Conservation (phyloP, 2,113 vertebrate genomes). For the Thamnophis sirtalis region DNA sequence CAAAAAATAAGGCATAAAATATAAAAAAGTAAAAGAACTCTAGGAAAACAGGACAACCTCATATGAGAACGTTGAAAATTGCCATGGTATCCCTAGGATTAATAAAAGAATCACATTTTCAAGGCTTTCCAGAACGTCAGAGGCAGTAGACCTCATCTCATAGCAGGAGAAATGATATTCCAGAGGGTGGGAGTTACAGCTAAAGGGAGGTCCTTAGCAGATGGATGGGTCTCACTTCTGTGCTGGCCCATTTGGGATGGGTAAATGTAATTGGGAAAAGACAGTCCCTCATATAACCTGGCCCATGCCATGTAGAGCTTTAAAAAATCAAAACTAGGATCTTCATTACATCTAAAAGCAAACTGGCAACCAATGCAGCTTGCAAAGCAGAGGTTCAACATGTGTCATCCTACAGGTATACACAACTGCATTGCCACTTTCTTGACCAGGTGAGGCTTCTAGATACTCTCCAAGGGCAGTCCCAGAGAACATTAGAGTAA, state of each 20-base stretch:
- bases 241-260: not conserved
- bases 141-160: too few species aligned
- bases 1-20: not conserved
- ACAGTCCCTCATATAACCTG: not conserved
- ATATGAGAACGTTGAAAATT: not conserved
- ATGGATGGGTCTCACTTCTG: not conserved
- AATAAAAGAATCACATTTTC: not conserved
- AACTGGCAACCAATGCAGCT: not conserved
- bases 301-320: not conserved
- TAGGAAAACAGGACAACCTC: not conserved
- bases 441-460: not conserved
- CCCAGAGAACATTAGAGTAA: not conserved
- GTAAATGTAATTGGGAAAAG: not conserved
- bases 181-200: not conserved
- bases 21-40: not conserved
- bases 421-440: not conserved
- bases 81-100: not conserved
- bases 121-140: not conserved
- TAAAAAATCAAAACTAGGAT: not conserved
- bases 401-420: not conserved
- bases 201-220: not conserved
- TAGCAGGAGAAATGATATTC: not conserved
- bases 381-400: not conserved
- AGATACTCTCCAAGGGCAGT: not conserved
- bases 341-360: not conserved